These are phyloP conservation scores for Theristicus caerulescens DNA, from an alignment of 2,113 vertebrate species.

Conservation along the genomic window DNA sequence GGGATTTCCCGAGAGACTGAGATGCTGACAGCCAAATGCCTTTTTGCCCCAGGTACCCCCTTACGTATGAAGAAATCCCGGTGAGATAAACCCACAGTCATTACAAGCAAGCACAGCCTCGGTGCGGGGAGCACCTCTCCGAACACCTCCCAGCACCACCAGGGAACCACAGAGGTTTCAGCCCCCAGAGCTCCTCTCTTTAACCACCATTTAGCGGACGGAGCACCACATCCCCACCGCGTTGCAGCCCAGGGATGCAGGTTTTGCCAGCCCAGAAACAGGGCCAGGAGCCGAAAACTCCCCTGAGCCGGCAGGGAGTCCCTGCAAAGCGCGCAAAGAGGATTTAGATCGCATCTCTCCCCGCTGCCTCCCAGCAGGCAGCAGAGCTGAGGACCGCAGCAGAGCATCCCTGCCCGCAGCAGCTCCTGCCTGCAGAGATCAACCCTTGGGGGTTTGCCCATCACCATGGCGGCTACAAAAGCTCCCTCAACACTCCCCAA, in stretches of 20 bases:
- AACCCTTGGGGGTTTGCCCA: neutral
- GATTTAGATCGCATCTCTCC: neutral
- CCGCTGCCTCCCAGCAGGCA: neutral
- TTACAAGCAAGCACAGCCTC: neutral
- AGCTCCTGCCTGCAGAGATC: neutral
- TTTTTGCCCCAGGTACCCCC: neutral
- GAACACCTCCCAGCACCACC: neutral
- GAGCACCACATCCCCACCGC: neutral
- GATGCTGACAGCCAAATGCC: neutral
- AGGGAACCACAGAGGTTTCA: neutral
- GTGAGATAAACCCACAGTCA: neutral
- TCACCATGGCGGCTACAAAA: neutral
- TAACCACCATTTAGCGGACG: neutral
- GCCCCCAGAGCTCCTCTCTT: neutral
- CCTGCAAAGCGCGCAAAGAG: neutral
- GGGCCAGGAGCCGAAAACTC: neutral
- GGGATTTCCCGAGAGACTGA: neutral
- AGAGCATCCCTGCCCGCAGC: neutral
- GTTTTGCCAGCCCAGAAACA: neutral
- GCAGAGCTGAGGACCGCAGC: neutral
- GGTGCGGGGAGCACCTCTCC: neutral
- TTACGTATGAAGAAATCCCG: fast-evolving
- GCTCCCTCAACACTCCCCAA: neutral
- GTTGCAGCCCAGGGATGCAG: neutral
- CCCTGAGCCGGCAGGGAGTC: neutral